Percentiles rank a stretch among this genome's conserved stretches.
phyloP scores from a whole-genome alignment of 2,888 invertebrate species.

The Hermaeophaga mercurialis region DNA sequence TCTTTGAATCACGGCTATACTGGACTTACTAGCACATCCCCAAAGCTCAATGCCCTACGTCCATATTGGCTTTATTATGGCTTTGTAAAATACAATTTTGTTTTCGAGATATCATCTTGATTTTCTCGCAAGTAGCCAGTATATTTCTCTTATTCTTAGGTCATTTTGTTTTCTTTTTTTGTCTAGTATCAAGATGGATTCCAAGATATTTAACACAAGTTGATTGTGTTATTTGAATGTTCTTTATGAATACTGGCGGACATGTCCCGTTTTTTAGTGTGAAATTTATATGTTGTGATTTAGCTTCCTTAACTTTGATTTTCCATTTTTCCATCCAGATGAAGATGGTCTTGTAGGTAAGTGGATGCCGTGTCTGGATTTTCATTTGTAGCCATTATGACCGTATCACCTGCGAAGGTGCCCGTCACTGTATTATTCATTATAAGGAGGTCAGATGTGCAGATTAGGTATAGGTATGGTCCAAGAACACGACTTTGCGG shows the following conservation, averaged over 20 bases:
- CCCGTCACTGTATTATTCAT: not conserved
- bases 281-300: not conserved
- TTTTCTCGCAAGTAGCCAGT: conserved; percentile 8
- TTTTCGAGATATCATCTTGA: not conserved
- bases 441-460: not conserved
- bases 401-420: not conserved
- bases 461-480: not conserved
- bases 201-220: conserved; percentile 1
- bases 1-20: not conserved
- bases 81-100: conserved; percentile 5
- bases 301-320: conserved; percentile 2
- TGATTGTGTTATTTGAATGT: not conserved
- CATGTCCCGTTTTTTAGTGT: not conserved
- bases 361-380: not conserved
- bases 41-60: not conserved
- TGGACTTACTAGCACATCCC: conserved; percentile 9
- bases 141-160: not conserved
- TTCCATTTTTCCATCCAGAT: not conserved
- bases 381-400: not conserved
- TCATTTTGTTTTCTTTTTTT: not conserved
- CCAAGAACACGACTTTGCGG: too few species aligned
- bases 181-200: not conserved
- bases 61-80: not conserved
- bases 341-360: not conserved
- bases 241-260: not conserved